Base-by-base conservation (phyloP, 2,797 vertebrate species). In the Chelmon rostratus region DNA sequence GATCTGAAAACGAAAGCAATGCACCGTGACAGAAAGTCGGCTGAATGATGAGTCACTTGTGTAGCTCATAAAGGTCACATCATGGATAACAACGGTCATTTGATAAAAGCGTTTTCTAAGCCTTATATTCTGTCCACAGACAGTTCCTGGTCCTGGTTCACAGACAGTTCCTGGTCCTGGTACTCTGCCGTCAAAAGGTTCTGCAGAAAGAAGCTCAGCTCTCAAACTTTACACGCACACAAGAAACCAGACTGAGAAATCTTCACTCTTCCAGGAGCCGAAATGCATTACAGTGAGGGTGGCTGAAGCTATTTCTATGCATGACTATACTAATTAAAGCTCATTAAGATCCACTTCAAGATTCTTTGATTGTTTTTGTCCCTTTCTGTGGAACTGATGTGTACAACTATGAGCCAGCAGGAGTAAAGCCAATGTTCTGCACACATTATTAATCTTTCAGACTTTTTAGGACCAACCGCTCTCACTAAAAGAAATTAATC, bases 31-130 rank as follows among this genome's bases (percentile, higher is more conserved):
- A 44, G 12, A 53, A 52, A 69, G n/a, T 16, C 7, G 38, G 59
- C 16, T 52, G 66, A 66, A 47, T 57, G 40, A 59, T 66, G 59
- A 78, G 52, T 76, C 28, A 58, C n/a, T 59, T 11, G n/a, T 62
- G 23, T 4, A n/a, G 63, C 76, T 67, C 21, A 35, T 75, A 59
- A 80, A 76, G 65, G 76, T 75, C 64, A 69, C 21, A 35, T n/a
- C 28, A 73, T 42, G 23, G 33, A 56, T 31, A 73, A 44, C 73
- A 79, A 52, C 31, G 53, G 25, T 49, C 68, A 28, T 65, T 63
- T 58, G 18, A 56, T 9, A 12, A 44, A 64, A 68, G 11, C 25
- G 3, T 76, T 62, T 71, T 52, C 21, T 6, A 13, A 61, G 56
- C 10, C 31, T 72, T 33, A 9, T 8, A 37, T 19, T 23, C 25